Percentiles rank a stretch among this genome's conserved stretches.
Conservation (phyloP, 2,113 vertebrate genomes). For the Hyperopisus bebe region DNA sequence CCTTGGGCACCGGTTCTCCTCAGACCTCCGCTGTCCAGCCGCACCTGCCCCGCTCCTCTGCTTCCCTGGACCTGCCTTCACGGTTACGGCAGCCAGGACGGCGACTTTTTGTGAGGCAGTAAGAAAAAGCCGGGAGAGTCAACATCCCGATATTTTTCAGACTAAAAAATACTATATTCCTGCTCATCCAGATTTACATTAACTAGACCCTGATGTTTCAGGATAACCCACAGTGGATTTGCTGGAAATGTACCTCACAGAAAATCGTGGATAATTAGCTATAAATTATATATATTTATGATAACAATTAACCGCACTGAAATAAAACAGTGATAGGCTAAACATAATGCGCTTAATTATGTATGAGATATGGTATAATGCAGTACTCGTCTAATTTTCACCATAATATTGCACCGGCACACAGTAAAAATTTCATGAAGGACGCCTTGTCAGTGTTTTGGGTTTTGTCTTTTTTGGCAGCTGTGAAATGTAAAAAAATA, state of each 20-base stretch:
- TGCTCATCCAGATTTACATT: not conserved
- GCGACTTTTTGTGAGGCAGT: not conserved
- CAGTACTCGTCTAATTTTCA: not conserved
- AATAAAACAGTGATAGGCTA: not conserved
- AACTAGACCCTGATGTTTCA: not conserved
- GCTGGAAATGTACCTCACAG: not conserved
- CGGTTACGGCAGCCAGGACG: not conserved
- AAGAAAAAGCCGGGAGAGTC: not conserved
- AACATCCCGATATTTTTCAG: not conserved
- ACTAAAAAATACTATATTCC: not conserved
- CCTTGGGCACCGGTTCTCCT: not conserved
- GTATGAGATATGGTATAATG: not conserved
- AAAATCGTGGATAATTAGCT: not conserved
- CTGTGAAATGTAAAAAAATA: not conserved
- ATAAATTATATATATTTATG: not conserved
- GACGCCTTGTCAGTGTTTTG: not conserved
- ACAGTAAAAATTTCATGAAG: not conserved
- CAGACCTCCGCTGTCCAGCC: not conserved
- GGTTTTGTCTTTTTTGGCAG: not conserved
- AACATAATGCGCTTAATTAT: not conserved
- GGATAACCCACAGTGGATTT: not conserved
- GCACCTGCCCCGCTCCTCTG: not conserved
- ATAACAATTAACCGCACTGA: not conserved
- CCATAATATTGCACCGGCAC: not conserved
- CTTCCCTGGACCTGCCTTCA: not conserved